Base-by-base conservation (phyloP, 1,140 invertebrate species). In the Aphidius ervi region DNA sequence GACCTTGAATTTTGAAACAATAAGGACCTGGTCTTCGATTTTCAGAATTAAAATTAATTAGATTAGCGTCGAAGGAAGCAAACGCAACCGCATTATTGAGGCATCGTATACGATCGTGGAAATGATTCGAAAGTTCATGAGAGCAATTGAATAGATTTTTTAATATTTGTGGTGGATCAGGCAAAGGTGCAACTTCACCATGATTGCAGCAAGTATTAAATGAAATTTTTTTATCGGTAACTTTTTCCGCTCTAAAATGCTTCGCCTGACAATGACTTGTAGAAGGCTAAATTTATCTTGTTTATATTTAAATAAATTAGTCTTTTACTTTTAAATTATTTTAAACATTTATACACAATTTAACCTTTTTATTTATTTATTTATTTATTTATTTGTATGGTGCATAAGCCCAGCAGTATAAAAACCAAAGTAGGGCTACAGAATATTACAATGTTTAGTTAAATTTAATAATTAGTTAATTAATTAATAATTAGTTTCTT, bases 161-260 rank as follows among this genome's bases (percentile, higher is more conserved):
- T 37, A 56, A 56, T 7, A 23, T 9, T 37, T 6, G 4, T 7
- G 47, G 47, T 16, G 9, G 37, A 20, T 59, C 47, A 5, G 57
- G 57, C 5, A 50, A 6, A 48, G 56, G 40, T 4, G 20, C 5
- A 10, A 50, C 3, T 50, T 59, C 48, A 6, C 57, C 57, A 42
- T 59, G 57, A 42, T 41, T 41, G 42, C 57, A 59, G 41, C 57
- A 52, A 40, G 50, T 47, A 59, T 59, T 59, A 39, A 59, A 45
- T 16, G 47, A 59, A 40, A 52, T 1, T 20, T 37, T 40, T 43
- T 43, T 50, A 9, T 52, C 16, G 16, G 57, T 20, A 10, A 59
- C 39, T 40, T 9, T 52, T 52, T 49, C 57, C 1, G 3, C 42
- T 59, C 9, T 23, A 4, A 59, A 52, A 42, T 59, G 47, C 16